Percentiles rank a stretch among this genome's conserved stretches.
Conservation (phyloP, 2,797 vertebrate species). For the Vireo griseus region DNA sequence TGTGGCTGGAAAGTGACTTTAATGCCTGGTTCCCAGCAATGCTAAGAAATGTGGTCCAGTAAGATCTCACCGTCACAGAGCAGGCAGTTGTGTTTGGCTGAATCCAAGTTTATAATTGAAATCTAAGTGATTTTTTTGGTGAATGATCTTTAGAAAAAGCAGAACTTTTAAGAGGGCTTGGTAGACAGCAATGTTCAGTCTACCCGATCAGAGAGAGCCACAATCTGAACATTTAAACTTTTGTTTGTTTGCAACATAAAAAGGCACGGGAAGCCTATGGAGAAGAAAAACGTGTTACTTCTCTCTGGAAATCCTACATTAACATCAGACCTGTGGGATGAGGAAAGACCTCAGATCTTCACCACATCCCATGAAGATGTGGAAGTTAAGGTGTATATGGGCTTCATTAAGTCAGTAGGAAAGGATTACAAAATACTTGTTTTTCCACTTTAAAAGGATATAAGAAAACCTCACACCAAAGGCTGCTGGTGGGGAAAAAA, state of each 20-base stretch:
- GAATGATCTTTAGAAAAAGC: neutral
- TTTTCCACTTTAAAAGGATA: neutral
- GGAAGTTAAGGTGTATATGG: neutral
- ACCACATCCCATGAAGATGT: neutral
- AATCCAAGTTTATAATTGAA: neutral
- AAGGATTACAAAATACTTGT: neutral
- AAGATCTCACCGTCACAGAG: neutral
- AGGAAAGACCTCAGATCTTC: neutral
- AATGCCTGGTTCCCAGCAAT: neutral
- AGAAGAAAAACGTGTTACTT: neutral
- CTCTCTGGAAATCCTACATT: neutral
- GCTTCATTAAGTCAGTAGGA: neutral
- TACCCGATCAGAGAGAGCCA: neutral
- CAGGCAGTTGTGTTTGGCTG: neutral
- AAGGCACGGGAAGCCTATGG: neutral
- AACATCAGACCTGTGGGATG: neutral
- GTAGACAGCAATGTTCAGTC: neutral
- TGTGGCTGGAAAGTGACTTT: neutral
- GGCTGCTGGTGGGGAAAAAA: neutral
- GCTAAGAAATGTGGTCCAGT: neutral
- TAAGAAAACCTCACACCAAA: neutral
- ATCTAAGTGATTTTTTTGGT: neutral
- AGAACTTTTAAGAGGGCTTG: neutral
- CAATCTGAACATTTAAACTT: neutral
- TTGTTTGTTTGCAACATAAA: neutral